Conservation (phyloP, 1,140 invertebrate genomes). For the Grapholita molesta region DNA sequence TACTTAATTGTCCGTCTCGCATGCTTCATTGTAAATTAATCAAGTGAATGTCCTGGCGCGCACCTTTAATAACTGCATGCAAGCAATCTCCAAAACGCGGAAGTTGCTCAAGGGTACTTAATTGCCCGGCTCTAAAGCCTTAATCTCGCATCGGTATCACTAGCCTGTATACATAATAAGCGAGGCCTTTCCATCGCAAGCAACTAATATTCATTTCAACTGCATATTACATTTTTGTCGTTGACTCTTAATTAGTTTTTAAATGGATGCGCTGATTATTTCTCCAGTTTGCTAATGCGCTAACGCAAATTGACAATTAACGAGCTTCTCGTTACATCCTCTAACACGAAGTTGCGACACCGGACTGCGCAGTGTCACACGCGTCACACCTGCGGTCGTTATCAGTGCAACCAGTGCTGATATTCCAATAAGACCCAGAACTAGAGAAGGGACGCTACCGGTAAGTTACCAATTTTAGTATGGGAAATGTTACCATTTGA, state of each 20-base stretch:
- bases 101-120: neutral
- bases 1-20: neutral
- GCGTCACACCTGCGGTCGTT: neutral
- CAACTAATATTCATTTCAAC: neutral
- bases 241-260: neutral
- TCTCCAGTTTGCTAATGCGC: conserved; percentile 1
- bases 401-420: neutral
- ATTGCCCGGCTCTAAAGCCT: conserved; percentile 1
- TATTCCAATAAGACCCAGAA: neutral
- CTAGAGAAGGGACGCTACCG: no score
- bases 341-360: neutral
- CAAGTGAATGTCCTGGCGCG: neutral
- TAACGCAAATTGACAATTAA: conserved; percentile 1
- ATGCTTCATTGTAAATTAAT: neutral
- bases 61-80: neutral
- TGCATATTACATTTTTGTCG: neutral
- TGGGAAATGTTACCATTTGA: no score
- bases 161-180: neutral
- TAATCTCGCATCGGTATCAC: conserved; percentile 1
- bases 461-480: no score
- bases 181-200: neutral
- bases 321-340: conserved; percentile 1
- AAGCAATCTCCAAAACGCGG: neutral
- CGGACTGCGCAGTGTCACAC: neutral
- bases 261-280: neutral